A percentile compares a stretch with the other conserved stretches of the same genome.
Conservation (phyloP, 2,888 invertebrate genomes). For the Eumacrocentrus americanus region DNA sequence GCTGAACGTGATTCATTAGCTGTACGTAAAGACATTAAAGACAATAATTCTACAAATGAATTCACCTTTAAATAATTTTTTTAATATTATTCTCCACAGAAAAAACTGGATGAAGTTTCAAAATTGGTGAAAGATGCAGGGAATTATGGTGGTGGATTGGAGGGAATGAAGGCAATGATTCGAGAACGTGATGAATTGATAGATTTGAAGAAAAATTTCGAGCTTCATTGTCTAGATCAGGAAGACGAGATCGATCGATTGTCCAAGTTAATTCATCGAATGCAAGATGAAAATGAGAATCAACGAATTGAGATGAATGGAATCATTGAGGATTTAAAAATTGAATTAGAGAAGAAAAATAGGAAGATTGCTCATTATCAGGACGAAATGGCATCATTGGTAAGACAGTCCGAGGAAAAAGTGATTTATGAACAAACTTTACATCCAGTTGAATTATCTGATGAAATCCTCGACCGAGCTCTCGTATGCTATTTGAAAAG, state of each 20-base stretch:
- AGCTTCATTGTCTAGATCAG: constrained; percentile 44
- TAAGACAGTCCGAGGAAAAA: constrained; percentile 8
- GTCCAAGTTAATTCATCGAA: constrained; percentile 39
- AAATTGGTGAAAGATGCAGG: constrained; percentile 33
- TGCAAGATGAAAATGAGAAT: constrained; percentile 6
- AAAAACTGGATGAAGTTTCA: constrained; percentile 38
- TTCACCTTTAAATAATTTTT: background rate
- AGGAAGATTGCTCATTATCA: constrained; percentile 8
- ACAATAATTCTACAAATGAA: background rate
- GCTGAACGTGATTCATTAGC: constrained; percentile 43
- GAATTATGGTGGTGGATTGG: constrained; percentile 28
- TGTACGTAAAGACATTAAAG: constrained; percentile 32
- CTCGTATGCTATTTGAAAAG: constrained; percentile 7
- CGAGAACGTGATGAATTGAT: constrained; percentile 40
- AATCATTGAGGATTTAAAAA: constrained; percentile 9
- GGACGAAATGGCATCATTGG: constrained; percentile 14
- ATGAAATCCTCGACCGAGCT: constrained; percentile 12
- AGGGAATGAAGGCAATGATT: constrained; percentile 37
- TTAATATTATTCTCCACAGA: constrained; percentile 21
- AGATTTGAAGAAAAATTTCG: constrained; percentile 35
- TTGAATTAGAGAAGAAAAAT: constrained; percentile 11
- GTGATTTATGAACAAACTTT: constrained; percentile 3
- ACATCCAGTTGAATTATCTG: background rate
- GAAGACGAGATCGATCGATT: constrained; percentile 50
- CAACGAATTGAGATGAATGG: constrained; percentile 1